phyloP scores from a whole-genome alignment of 1,140 invertebrate genomes.

The Zophobas morio region DNA sequence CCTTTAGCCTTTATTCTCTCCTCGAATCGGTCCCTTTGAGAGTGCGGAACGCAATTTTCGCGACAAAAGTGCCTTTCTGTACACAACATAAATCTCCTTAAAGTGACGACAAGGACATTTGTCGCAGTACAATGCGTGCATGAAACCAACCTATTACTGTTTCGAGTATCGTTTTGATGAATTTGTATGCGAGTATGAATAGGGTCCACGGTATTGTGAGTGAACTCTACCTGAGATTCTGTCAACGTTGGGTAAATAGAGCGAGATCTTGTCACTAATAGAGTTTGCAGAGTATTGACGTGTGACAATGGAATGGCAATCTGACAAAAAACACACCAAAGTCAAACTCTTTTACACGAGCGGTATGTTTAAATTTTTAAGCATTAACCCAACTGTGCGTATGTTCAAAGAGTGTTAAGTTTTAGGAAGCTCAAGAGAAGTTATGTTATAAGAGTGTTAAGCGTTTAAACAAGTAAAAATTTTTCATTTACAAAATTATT shows the following conservation, averaged over 20 bases:
- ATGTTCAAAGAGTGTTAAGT: too few relatives aligned
- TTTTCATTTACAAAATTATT: too few relatives aligned
- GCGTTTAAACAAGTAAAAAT: too few relatives aligned
- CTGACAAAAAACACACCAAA: too few relatives aligned
- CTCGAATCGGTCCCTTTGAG: slow-evolving; percentile 58
- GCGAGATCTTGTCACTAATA: slow-evolving; percentile 65
- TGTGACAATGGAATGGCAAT: slow-evolving; percentile 53
- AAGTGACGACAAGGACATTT: slow-evolving; percentile 61
- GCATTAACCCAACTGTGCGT: too few relatives aligned
- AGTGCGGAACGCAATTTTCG: slow-evolving; percentile 58
- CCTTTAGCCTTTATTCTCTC: neutral
- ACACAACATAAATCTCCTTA: slow-evolving; percentile 60
- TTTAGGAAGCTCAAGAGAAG: too few relatives aligned
- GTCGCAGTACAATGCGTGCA: slow-evolving; percentile 55
- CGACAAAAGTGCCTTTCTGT: slow-evolving; percentile 59
- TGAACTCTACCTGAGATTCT: slow-evolving; percentile 53
- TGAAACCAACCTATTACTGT: slow-evolving; percentile 60
- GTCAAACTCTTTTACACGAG: too few relatives aligned
- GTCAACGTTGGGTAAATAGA: slow-evolving; percentile 58
- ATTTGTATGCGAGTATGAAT: slow-evolving; percentile 36
- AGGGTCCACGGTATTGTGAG: neutral
- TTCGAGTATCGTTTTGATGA: slow-evolving; percentile 62
- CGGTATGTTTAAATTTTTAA: too few relatives aligned
- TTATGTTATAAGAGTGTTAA: too few relatives aligned
- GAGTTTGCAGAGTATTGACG: slow-evolving; percentile 64